phyloP scores from a whole-genome alignment of 2,888 invertebrate genomes.

The Marronus borbonicus region DNA sequence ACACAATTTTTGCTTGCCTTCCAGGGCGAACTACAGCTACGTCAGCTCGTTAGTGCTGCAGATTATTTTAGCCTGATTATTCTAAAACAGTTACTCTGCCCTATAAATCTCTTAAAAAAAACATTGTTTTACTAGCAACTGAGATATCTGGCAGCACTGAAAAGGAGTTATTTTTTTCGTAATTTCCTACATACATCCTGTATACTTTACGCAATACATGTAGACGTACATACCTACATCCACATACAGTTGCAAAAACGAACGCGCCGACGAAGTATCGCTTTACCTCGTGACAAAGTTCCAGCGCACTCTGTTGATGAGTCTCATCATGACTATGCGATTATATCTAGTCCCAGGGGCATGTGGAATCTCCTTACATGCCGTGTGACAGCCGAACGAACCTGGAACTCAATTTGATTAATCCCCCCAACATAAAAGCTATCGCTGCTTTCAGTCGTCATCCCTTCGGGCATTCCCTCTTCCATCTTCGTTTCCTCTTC shows the following conservation, averaged over 20 bases:
- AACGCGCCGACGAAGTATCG: constrained; percentile 30
- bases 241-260: background rate
- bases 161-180: too few species aligned
- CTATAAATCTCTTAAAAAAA: too few species aligned
- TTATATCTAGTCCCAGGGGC: constrained; percentile 64
- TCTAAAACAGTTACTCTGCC: too few species aligned
- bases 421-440: constrained; percentile 64
- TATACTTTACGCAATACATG: background rate
- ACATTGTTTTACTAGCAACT: too few species aligned
- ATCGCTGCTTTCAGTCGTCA: constrained; percentile 59
- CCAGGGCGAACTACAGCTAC: too few species aligned
- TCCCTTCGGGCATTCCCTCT: constrained; percentile 47
- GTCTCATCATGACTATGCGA: constrained; percentile 66
- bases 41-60: too few species aligned
- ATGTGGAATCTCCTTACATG: constrained; percentile 65
- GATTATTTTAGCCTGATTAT: too few species aligned
- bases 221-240: background rate
- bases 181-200: background rate
- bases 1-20: too few species aligned
- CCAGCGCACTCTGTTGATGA: constrained; percentile 65
- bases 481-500: constrained; percentile 20
- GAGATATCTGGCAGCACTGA: too few species aligned
- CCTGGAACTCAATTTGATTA: constrained; percentile 66
- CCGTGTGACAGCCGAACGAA: constrained; percentile 65
- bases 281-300: constrained; percentile 53